These are phyloP conservation scores for Antennarius striatus DNA, from an alignment of 2,113 vertebrate genomes.

Conservation along the genomic window DNA sequence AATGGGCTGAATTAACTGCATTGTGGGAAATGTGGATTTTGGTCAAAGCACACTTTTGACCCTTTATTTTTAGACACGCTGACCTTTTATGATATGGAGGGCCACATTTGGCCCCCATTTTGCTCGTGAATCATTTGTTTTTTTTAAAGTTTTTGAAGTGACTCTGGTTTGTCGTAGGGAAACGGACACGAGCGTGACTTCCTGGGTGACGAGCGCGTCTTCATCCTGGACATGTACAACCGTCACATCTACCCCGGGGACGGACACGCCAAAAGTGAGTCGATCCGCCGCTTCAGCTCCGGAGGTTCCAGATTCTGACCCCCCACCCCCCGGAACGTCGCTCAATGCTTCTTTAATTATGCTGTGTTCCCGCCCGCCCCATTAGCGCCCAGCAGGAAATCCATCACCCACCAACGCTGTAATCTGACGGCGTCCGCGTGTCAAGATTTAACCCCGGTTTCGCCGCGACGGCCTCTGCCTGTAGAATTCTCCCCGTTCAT, in stretches of 20 bases:
- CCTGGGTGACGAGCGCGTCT: conserved; percentile 89
- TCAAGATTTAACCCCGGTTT: neutral
- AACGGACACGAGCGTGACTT: conserved; percentile 97
- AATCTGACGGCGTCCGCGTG: conserved; percentile 28
- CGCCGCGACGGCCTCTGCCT: conserved; percentile 1
- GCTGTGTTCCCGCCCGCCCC: conserved; percentile 8
- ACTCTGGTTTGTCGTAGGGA: conserved; percentile 78
- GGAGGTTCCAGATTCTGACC: neutral
- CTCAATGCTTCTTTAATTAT: conserved; percentile 40
- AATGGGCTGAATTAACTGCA: too few species aligned
- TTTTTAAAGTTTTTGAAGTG: too few species aligned
- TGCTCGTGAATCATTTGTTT: too few species aligned
- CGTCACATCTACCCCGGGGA: conserved; percentile 93
- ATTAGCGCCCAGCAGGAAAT: conserved; percentile 18
- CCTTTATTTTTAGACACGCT: too few species aligned
- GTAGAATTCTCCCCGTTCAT: conserved; percentile 7
- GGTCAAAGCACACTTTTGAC: too few species aligned
- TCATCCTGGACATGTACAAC: conserved; percentile 97
- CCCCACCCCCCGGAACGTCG: conserved; percentile 2
- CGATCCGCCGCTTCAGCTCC: neutral
- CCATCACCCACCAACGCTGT: conserved; percentile 2
- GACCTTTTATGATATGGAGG: too few species aligned
- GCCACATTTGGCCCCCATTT: too few species aligned
- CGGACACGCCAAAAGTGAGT: conserved; percentile 91
- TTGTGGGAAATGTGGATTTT: too few species aligned